Conservation (phyloP, 2,113 vertebrate species). For the Sorex araneus region DNA sequence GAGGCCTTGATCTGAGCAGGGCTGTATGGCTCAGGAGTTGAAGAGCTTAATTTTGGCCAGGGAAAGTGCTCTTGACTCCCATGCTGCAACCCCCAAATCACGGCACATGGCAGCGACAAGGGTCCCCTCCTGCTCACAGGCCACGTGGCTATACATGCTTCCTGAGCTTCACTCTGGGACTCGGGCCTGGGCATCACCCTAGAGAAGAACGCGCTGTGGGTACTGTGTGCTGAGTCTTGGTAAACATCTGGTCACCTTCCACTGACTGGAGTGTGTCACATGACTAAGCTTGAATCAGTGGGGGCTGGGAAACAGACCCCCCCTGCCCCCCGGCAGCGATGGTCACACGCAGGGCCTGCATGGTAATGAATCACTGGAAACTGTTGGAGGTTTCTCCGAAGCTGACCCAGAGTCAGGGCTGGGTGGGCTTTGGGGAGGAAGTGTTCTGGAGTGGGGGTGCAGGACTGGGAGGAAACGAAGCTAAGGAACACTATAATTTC, state of each 20-base stretch:
- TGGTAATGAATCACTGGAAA: conserved; percentile 46
- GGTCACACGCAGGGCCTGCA: conserved; percentile 60
- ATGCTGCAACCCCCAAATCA: background rate
- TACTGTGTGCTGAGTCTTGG: background rate
- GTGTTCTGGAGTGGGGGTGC: conserved; percentile 20
- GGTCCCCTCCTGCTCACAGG: background rate
- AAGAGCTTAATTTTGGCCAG: background rate
- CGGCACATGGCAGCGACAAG: background rate
- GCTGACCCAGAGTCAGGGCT: conserved; percentile 69
- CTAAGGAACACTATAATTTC: conserved; percentile 69
- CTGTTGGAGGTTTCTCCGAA: conserved; percentile 49
- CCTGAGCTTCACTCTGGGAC: background rate
- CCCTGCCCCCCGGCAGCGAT: background rate
- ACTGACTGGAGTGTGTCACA: background rate
- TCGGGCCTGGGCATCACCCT: background rate
- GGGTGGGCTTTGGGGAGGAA: conserved; percentile 65
- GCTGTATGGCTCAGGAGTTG: background rate
- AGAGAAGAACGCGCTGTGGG: background rate
- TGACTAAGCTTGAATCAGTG: background rate
- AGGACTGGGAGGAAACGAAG: conserved; percentile 30
- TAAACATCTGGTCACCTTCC: background rate
- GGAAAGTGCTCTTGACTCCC: background rate
- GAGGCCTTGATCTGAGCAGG: background rate
- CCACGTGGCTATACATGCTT: too few relatives aligned
- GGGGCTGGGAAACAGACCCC: conserved; percentile 3